Percentiles rank a stretch among this genome's conserved stretches.
phyloP scores from a whole-genome alignment of 2,113 vertebrate species.

The Athene cunicularia region DNA sequence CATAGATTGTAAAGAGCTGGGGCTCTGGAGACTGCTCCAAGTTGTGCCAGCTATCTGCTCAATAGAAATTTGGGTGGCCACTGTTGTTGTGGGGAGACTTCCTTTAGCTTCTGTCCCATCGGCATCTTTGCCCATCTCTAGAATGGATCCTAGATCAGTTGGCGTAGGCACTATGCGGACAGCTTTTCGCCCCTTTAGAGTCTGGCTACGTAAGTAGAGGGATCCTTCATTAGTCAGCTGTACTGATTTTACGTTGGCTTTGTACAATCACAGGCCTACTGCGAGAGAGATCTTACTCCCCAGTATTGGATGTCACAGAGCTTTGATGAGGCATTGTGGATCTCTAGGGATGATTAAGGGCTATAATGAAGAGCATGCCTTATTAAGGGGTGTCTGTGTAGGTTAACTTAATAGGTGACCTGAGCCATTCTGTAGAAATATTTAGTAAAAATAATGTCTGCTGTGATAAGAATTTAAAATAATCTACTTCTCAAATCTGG shows the following conservation, averaged over 20 bases:
- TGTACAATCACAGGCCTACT: not conserved
- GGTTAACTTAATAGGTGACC: conserved; percentile 23
- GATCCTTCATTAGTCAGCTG: conserved; percentile 15
- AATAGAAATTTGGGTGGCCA: not conserved
- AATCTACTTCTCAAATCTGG: not conserved
- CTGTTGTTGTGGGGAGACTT: not conserved
- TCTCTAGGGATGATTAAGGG: conserved; percentile 15
- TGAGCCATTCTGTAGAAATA: not conserved
- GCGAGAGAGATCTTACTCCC: conserved; percentile 11
- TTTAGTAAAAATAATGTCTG: not conserved
- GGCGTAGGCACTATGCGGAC: not conserved
- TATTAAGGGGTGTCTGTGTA: conserved; percentile 3
- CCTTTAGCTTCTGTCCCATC: not conserved
- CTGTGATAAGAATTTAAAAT: not conserved
- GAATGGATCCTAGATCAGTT: not conserved
- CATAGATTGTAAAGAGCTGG: not conserved
- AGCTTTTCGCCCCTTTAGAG: not conserved
- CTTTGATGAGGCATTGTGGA: not conserved
- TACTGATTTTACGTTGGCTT: conserved; percentile 31
- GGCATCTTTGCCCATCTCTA: not conserved
- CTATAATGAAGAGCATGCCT: conserved; percentile 3
- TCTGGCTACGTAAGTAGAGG: not conserved
- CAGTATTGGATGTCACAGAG: not conserved
- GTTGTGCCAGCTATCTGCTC: fast-evolving
- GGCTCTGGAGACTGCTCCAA: not conserved